These are phyloP conservation scores for Folsomia manolachei DNA, from an alignment of 2,888 invertebrate species.

Conservation along the genomic window DNA sequence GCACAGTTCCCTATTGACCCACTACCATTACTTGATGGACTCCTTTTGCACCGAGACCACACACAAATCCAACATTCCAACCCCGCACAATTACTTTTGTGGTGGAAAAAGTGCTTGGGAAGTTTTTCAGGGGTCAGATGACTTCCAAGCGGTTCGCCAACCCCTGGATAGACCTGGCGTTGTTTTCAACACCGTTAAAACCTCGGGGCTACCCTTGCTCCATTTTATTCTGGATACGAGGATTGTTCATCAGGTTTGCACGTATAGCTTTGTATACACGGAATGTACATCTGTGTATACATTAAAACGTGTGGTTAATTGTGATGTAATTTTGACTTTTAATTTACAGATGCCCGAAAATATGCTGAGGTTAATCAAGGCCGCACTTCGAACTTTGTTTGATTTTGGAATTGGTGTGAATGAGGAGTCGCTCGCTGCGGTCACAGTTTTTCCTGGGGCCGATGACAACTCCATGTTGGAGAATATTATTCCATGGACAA, in stretches of 20 bases:
- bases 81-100: slow-evolving; percentile 12
- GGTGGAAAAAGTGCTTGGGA: slow-evolving; percentile 9
- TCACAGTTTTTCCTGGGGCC: neutral
- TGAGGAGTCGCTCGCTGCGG: neutral
- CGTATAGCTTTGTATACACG: neutral
- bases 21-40: slow-evolving; percentile 13
- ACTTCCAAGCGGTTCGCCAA: neutral
- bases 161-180: neutral
- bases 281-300: neutral
- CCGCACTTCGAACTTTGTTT: neutral
- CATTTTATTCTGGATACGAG: slow-evolving; percentile 5
- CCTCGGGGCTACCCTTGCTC: neutral
- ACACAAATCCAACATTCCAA: slow-evolving; percentile 9
- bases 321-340: neutral
- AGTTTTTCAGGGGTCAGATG: neutral
- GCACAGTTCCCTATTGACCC: slow-evolving; percentile 12
- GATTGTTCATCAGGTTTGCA: neutral
- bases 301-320: neutral
- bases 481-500: neutral
- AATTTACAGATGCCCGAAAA: neutral
- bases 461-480: neutral
- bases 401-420: neutral
- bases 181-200: neutral
- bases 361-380: neutral
- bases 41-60: slow-evolving; percentile 14